phyloP scores from a whole-genome alignment of 92 coral and sea anemone genomes.

The Palythoa grandis region DNA sequence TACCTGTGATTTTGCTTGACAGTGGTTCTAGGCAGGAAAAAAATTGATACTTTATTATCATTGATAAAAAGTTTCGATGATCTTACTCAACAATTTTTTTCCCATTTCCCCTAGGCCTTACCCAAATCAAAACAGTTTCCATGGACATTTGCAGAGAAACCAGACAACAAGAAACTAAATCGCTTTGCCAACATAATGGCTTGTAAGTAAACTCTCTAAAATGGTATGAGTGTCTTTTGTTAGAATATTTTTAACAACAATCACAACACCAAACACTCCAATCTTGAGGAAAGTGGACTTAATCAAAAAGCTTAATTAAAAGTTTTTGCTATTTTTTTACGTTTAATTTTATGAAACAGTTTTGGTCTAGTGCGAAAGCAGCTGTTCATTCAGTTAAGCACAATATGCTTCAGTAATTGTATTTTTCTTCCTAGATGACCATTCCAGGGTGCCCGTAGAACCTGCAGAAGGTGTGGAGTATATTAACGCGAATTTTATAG shows the following conservation, averaged over 20 bases:
- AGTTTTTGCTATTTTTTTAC: no score
- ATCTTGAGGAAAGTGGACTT: background rate
- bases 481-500: slow-evolving; percentile 80
- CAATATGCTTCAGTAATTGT: background rate
- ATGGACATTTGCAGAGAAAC: slow-evolving; percentile 66
- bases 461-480: slow-evolving; percentile 58
- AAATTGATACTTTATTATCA: no score
- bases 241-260: no score
- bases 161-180: slow-evolving; percentile 71
- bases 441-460: slow-evolving; percentile 73
- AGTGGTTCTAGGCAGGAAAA: no score
- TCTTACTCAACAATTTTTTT: background rate
- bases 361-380: no score
- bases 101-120: slow-evolving; percentile 50
- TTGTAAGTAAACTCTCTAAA: slow-evolving; percentile 53
- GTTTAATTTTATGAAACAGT: no score
- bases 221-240: background rate
- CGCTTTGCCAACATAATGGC: slow-evolving; percentile 84
- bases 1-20: no score
- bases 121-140: slow-evolving; percentile 56
- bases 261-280: background rate
- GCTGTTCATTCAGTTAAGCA: background rate
- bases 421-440: slow-evolving; percentile 68
- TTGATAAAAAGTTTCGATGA: no score
- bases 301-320: no score